phyloP scores from a whole-genome alignment of 2,888 invertebrate genomes.

The Lutraria lutraria region DNA sequence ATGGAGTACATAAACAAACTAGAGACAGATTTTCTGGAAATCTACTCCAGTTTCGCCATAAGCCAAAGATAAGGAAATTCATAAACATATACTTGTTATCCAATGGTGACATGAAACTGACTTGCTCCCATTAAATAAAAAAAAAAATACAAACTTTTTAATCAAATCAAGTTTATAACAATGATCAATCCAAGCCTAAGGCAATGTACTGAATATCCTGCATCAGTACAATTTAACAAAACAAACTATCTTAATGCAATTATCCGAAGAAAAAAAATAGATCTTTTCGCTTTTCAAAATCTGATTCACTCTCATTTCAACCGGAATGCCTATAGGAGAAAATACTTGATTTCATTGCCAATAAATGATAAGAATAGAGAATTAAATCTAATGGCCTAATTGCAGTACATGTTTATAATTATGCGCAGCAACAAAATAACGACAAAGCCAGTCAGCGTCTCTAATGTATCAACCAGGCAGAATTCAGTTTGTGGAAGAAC shows the following conservation, averaged over 20 bases:
- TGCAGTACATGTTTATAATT: neutral
- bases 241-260: neutral
- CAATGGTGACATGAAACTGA: neutral
- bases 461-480: neutral
- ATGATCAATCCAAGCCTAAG: neutral
- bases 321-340: neutral
- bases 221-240: neutral
- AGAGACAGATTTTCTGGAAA: constrained; percentile 6
- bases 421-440: neutral
- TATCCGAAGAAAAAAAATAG: neutral
- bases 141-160: neutral
- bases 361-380: neutral
- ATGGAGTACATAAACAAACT: constrained; percentile 17
- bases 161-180: neutral
- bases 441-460: neutral
- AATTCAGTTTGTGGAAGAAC: neutral
- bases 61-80: neutral
- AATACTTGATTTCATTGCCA: neutral
- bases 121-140: neutral
- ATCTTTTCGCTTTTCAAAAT: neutral
- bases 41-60: neutral
- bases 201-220: neutral
- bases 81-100: neutral
- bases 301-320: neutral
- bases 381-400: constrained; percentile 11